phyloP scores from a whole-genome alignment of 2,113 vertebrate species.

The Pseudolaguvia tuberculata region DNA sequence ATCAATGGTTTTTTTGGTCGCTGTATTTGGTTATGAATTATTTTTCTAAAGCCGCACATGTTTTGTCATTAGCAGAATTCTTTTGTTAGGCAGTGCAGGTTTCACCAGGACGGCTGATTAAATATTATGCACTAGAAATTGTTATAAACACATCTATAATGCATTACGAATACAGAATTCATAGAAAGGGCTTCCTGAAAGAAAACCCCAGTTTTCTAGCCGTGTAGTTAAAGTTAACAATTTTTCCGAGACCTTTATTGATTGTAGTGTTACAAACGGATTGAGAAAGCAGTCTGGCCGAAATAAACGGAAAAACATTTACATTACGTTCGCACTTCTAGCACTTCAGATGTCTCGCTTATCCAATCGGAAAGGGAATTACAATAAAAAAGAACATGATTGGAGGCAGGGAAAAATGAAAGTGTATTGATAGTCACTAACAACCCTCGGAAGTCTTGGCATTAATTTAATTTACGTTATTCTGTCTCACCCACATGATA shows the following conservation, averaged over 20 bases:
- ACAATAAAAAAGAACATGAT: not conserved
- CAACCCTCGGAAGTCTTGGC: not conserved
- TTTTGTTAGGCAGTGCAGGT: not conserved
- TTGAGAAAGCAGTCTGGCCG: not conserved
- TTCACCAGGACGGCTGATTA: not conserved
- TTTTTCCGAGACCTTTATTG: not conserved
- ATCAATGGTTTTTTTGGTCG: not conserved
- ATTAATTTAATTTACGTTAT: constrained; percentile 20
- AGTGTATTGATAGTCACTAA: constrained; percentile 22
- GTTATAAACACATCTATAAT: not conserved
- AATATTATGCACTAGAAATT: not conserved
- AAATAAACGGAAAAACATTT: not conserved
- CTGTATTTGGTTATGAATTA: not conserved
- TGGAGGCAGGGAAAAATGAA: not conserved
- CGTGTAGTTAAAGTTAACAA: not conserved
- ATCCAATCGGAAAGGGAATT: not conserved
- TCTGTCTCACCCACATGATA: not conserved
- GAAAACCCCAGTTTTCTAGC: not conserved
- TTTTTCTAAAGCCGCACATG: not conserved
- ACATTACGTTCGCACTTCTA: constrained; percentile 11
- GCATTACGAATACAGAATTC: not conserved
- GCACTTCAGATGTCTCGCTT: not conserved
- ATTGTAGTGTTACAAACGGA: not conserved
- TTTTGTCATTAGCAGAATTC: not conserved
- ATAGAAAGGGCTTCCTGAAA: not conserved